phyloP scores from a whole-genome alignment of 2,113 vertebrate species.

The Thomomys bottae region DNA sequence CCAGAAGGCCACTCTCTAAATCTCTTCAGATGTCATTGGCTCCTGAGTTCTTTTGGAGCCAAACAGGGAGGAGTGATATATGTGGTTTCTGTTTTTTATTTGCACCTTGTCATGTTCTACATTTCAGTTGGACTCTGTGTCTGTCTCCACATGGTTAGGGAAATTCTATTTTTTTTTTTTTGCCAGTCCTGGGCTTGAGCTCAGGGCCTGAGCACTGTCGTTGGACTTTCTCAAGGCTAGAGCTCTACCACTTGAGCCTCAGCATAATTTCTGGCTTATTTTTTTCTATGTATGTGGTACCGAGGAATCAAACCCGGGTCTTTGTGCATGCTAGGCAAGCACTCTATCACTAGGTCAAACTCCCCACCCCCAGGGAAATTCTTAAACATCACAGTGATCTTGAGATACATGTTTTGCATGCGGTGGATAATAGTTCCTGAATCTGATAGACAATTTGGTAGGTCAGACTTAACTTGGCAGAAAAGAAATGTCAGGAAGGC shows the following conservation, averaged over 20 bases:
- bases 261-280: no score
- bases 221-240: no score
- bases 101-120: background rate
- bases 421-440: background rate
- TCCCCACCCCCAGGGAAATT: no score
- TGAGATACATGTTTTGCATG: background rate
- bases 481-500: background rate
- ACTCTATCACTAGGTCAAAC: no score
- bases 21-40: background rate
- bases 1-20: background rate
- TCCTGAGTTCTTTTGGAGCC: background rate
- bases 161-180: background rate
- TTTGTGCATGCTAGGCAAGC: no score
- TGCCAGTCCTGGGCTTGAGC: no score
- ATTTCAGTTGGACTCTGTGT: background rate
- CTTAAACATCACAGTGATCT: background rate
- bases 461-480: background rate
- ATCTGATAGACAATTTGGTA: background rate
- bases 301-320: no score
- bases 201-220: no score
- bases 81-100: conserved; percentile 27
- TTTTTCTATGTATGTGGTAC: no score
- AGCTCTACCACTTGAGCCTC: no score
- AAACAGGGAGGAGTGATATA: background rate
- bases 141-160: background rate